Percentiles rank a stretch among this genome's conserved stretches.
phyloP scores from a whole-genome alignment of 2,888 invertebrate species.

The Unio pictorum region DNA sequence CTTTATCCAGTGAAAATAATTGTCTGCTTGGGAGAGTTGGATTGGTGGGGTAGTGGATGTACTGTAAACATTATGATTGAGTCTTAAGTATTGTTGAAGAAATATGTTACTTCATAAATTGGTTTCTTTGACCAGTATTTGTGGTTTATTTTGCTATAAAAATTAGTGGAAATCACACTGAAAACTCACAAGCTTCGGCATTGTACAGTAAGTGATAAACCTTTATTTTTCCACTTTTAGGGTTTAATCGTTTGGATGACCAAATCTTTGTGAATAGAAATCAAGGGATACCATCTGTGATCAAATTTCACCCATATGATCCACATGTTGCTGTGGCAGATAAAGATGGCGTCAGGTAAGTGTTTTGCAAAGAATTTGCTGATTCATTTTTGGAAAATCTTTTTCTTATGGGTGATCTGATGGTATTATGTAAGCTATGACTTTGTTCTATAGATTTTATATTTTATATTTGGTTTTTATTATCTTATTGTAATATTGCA shows the following conservation, averaged over 20 bases:
- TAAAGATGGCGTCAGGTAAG: constrained; percentile 85
- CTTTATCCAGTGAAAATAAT: no score
- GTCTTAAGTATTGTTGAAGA: no score
- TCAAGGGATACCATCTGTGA: constrained; percentile 82
- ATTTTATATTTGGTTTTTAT: no score
- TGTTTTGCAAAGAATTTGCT: constrained; percentile 1
- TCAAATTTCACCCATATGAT: constrained; percentile 92
- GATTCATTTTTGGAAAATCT: background rate
- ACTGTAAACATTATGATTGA: no score
- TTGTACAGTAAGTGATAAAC: background rate
- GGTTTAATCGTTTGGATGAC: constrained; percentile 81
- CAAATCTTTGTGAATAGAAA: constrained; percentile 88
- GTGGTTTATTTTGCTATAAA: no score
- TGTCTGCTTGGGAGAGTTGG: no score
- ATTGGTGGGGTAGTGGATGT: no score
- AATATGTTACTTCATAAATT: no score
- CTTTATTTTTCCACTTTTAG: constrained; percentile 63
- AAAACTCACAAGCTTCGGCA: background rate
- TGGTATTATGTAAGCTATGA: background rate
- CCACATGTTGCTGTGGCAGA: constrained; percentile 90
- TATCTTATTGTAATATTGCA: no score
- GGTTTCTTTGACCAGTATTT: no score
- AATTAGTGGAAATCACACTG: no score
- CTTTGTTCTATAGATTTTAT: background rate
- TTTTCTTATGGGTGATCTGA: background rate